These are phyloP conservation scores for Amphiprion ocellaris DNA, from an alignment of 2,113 vertebrate genomes.

Conservation along the genomic window DNA sequence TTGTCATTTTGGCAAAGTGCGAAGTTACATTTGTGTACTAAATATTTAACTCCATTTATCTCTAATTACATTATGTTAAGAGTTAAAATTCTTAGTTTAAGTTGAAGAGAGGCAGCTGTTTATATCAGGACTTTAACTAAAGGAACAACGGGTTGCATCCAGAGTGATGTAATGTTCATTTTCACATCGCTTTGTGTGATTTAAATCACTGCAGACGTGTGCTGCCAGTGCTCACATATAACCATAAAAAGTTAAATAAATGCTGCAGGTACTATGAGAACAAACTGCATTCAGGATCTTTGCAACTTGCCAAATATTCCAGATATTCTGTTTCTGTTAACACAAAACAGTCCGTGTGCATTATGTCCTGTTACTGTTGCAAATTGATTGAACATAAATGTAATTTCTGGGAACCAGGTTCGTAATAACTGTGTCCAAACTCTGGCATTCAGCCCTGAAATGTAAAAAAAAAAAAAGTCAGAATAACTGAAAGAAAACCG, in stretches of 20 bases:
- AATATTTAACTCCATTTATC: too few relatives aligned
- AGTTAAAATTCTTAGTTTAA: too few relatives aligned
- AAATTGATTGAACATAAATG: neutral
- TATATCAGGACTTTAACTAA: too few relatives aligned
- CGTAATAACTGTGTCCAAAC: conserved; percentile 3
- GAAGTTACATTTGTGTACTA: too few relatives aligned
- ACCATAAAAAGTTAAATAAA: conserved; percentile 21
- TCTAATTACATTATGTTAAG: too few relatives aligned
- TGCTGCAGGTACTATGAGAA: neutral
- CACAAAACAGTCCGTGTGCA: neutral
- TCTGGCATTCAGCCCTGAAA: conserved; percentile 28
- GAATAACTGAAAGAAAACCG: neutral
- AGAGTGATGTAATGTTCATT: too few relatives aligned
- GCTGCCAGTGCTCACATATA: neutral
- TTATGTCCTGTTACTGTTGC: neutral
- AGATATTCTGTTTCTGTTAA: neutral
- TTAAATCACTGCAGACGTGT: neutral
- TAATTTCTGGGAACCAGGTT: neutral
- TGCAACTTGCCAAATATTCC: neutral
- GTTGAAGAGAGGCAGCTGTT: too few relatives aligned
- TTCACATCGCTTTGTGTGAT: too few relatives aligned
- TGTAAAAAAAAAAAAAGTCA: conserved; percentile 13
- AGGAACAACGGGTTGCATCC: too few relatives aligned
- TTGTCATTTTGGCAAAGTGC: too few relatives aligned
- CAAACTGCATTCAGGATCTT: neutral